A percentile compares a stretch with the other conserved stretches of the same genome.
Conservation (phyloP, 2,797 vertebrate species). For the Amazonetta brasiliensis region DNA sequence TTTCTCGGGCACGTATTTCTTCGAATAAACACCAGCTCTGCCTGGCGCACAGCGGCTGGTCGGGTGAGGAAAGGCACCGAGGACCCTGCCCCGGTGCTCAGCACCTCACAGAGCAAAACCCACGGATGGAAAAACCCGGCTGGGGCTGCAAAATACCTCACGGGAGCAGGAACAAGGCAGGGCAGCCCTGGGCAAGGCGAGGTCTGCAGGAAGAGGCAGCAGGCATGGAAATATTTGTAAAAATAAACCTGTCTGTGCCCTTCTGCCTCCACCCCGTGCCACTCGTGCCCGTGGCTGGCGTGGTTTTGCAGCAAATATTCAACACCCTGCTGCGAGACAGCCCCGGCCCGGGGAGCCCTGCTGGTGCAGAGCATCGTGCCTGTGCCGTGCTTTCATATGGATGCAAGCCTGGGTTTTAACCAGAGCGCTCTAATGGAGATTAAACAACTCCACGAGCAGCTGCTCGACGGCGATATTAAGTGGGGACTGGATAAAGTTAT, state of each 20-base stretch:
- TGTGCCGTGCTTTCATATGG: not conserved
- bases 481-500: slow-evolving; percentile 36
- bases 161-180: not conserved
- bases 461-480: not conserved
- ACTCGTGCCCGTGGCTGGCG: not conserved
- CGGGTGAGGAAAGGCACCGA: too few species aligned
- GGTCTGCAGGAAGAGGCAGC: not conserved
- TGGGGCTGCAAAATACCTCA: not conserved
- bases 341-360: not conserved
- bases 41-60: not conserved
- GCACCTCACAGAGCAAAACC: not conserved
- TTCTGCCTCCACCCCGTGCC: not conserved
- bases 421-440: not conserved
- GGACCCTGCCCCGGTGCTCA: not conserved
- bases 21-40: not conserved
- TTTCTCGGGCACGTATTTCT: not conserved
- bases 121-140: accelerated
- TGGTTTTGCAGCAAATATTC: not conserved
- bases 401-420: slow-evolving; percentile 6
- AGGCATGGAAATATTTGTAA: too few species aligned
- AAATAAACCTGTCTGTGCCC: too few species aligned
- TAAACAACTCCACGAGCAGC: slow-evolving; percentile 20
- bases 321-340: not conserved
- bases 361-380: not conserved
- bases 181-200: accelerated